Evolutionary conservation across 2,797 vertebrate genomes (phyloP).

Genomic region (Synaphobranchus kaupii): DNA sequence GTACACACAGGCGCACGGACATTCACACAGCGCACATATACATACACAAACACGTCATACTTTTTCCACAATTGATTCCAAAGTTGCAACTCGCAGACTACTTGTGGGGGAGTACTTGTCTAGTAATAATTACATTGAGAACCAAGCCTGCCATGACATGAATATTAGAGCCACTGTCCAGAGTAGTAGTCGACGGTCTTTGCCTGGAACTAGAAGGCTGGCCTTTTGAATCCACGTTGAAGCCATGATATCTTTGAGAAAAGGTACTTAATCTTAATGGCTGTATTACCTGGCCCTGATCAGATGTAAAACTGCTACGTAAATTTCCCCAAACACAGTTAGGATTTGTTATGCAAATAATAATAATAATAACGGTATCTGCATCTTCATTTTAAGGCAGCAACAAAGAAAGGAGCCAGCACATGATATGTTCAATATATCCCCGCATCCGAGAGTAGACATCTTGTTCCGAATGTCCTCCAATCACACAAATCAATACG

Average conservation of each 20-base stretch:
- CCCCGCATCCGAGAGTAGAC: constrained; percentile 67
- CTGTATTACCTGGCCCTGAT: neutral
- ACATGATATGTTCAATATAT: constrained; percentile 70
- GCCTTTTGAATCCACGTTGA: neutral
- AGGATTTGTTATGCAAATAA: neutral
- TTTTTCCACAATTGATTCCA: too few species aligned
- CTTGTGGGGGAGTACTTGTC: neutral
- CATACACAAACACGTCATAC: too few species aligned
- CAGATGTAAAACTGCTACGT: neutral
- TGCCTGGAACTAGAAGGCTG: neutral
- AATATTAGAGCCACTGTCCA: neutral
- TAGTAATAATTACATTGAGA: neutral
- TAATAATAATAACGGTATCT: neutral
- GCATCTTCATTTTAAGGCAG: constrained; percentile 30
- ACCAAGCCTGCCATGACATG: neutral
- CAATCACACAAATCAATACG: constrained; percentile 74
- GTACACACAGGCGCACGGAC: too few species aligned
- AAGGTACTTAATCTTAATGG: neutral
- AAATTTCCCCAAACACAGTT: neutral
- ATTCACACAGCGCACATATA: too few species aligned
- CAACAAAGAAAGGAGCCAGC: constrained; percentile 51
- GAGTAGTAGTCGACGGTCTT: neutral
- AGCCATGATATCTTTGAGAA: neutral
- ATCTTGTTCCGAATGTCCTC: constrained; percentile 83
- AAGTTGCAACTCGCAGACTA: too few species aligned